These are phyloP conservation scores for Gobius niger DNA, from an alignment of 2,113 vertebrate genomes.

Conservation along the genomic window DNA sequence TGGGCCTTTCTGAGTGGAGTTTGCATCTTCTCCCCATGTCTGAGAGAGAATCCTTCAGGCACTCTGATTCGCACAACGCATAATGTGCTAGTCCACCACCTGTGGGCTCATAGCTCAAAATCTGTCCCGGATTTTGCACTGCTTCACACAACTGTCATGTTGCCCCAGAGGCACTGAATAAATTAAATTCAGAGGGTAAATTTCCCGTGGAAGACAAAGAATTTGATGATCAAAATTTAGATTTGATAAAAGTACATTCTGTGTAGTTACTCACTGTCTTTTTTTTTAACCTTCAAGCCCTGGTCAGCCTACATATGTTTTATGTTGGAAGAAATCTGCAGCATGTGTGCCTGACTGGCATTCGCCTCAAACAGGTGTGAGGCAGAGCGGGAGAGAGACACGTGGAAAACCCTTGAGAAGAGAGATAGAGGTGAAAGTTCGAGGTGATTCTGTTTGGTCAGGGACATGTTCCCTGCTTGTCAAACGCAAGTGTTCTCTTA, in stretches of 20 bases:
- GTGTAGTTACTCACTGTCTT: slow-evolving; percentile 39
- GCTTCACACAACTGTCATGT: too few species aligned
- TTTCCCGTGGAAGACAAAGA: too few species aligned
- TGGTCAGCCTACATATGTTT: slow-evolving; percentile 47
- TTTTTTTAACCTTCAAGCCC: not conserved
- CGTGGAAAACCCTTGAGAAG: slow-evolving; percentile 25
- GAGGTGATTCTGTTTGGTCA: slow-evolving; percentile 4
- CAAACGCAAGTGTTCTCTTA: slow-evolving; percentile 5
- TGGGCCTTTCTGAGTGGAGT: too few species aligned
- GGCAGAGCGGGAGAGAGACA: slow-evolving; percentile 44
- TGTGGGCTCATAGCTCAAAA: too few species aligned
- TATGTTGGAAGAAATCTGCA: slow-evolving; percentile 39
- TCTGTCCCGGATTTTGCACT: too few species aligned
- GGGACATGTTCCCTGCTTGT: slow-evolving; percentile 11
- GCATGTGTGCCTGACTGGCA: slow-evolving; percentile 23
- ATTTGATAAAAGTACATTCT: not conserved
- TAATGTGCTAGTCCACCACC: too few species aligned
- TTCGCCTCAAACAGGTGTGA: slow-evolving; percentile 70
- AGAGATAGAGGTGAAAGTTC: slow-evolving; percentile 64
- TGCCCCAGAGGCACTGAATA: too few species aligned
- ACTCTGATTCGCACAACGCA: too few species aligned
- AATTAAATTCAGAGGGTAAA: too few species aligned
- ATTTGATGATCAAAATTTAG: not conserved
- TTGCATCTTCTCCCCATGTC: too few species aligned
- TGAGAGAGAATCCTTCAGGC: too few species aligned